phyloP scores from a whole-genome alignment of 2,113 vertebrate genomes.

The Dasyurus viverrinus region DNA sequence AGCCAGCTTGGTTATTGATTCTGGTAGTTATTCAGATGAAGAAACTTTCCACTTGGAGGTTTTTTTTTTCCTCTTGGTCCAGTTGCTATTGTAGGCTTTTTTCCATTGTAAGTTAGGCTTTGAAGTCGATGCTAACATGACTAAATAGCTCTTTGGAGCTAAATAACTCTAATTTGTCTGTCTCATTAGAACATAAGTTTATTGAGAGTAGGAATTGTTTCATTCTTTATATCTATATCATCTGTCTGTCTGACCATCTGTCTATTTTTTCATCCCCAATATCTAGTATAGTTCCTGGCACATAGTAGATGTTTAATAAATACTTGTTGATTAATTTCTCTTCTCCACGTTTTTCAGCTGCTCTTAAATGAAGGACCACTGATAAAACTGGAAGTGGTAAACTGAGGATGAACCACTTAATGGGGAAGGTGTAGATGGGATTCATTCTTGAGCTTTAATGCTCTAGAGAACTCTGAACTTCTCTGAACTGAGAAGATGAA shows the following conservation, averaged over 20 bases:
- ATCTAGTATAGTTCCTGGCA: background rate
- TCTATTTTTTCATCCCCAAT: too few species aligned
- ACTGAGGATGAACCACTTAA: background rate
- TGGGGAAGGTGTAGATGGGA: background rate
- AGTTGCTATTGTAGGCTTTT: background rate
- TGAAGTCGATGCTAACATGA: background rate
- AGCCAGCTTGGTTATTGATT: background rate
- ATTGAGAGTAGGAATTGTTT: background rate
- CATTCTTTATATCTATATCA: background rate
- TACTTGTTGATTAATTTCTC: background rate
- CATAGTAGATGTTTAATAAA: background rate
- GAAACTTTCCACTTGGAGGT: background rate
- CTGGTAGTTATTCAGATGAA: background rate
- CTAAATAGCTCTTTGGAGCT: background rate
- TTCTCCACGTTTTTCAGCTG: background rate
- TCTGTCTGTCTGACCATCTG: too few species aligned
- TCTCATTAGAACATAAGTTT: background rate
- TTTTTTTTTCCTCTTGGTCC: background rate
- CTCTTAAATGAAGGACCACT: background rate
- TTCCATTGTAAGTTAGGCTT: background rate
- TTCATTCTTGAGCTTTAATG: background rate
- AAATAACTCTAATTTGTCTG: background rate
- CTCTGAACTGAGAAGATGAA: background rate
- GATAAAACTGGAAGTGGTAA: background rate
- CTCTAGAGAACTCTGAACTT: background rate